phyloP scores from a whole-genome alignment of 1,140 invertebrate genomes.

The Rhynchophorus ferrugineus region DNA sequence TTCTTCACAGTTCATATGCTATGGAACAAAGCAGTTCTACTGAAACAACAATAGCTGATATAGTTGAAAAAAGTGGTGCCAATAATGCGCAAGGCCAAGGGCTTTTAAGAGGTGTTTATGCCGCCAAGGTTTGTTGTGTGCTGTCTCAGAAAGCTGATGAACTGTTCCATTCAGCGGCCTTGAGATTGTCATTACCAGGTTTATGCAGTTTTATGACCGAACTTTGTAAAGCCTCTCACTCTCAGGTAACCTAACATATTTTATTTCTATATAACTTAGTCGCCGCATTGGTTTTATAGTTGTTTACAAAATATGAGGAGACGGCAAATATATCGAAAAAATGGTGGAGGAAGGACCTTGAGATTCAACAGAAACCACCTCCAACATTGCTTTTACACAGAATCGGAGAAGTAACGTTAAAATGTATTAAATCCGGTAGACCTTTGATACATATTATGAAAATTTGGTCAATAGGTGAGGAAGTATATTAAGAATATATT shows the following conservation, averaged over 20 bases:
- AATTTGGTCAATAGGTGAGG: slow-evolving; percentile 65
- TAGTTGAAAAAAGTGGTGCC: slow-evolving; percentile 57
- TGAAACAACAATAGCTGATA: slow-evolving; percentile 49
- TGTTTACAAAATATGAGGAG: slow-evolving; percentile 36
- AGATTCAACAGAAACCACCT: slow-evolving; percentile 39
- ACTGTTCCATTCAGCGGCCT: slow-evolving; percentile 76
- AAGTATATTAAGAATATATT: background rate
- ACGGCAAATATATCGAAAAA: slow-evolving; percentile 39
- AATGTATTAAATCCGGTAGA: slow-evolving; percentile 75
- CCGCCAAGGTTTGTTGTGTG: slow-evolving; percentile 78
- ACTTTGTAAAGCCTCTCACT: slow-evolving; percentile 73
- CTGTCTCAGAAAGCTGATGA: slow-evolving; percentile 80
- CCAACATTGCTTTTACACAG: slow-evolving; percentile 64
- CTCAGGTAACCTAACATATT: slow-evolving; percentile 47
- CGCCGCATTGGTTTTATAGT: slow-evolving; percentile 20
- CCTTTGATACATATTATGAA: slow-evolving; percentile 86
- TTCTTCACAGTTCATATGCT: slow-evolving; percentile 58
- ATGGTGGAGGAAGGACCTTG: slow-evolving; percentile 49
- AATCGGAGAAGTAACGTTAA: slow-evolving; percentile 79
- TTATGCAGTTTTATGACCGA: slow-evolving; percentile 74
- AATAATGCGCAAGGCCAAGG: slow-evolving; percentile 53
- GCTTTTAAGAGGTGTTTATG: slow-evolving; percentile 69
- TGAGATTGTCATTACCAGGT: slow-evolving; percentile 76
- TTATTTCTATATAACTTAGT: background rate
- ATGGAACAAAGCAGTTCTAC: slow-evolving; percentile 19